phyloP scores from a whole-genome alignment of 1,140 invertebrate genomes.

The Sycophaga agraensis region DNA sequence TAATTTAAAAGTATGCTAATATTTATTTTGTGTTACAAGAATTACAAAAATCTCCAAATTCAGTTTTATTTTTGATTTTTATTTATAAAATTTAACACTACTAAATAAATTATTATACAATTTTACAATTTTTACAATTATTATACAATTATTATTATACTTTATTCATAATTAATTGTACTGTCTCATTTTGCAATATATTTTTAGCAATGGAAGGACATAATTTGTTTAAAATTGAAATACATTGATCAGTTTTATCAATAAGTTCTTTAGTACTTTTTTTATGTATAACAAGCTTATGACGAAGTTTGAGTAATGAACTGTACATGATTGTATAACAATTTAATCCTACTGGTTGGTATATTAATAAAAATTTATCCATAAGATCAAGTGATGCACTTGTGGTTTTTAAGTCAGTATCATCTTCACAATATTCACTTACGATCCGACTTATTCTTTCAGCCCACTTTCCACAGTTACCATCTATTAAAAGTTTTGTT shows the following conservation, averaged over 20 bases:
- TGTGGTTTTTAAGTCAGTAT: conserved; percentile 46
- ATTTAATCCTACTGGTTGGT: conserved; percentile 10
- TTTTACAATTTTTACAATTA: no score
- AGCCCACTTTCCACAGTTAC: conserved; percentile 50
- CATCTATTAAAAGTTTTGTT: conserved; percentile 43
- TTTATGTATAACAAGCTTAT: conserved; percentile 31
- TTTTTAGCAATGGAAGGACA: conserved; percentile 40
- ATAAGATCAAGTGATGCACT: conserved; percentile 42
- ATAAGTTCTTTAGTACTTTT: conserved; percentile 46
- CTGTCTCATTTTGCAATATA: conserved; percentile 44
- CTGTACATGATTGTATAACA: conserved; percentile 32
- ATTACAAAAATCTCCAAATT: no score
- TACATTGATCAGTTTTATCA: conserved; percentile 46
- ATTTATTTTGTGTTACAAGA: no score
- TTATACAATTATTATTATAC: conserved; percentile 2
- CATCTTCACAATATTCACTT: conserved; percentile 49
- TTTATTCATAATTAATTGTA: conserved; percentile 35
- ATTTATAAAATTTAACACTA: no score
- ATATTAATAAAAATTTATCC: conserved; percentile 5
- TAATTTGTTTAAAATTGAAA: conserved; percentile 45
- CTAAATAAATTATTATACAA: no score
- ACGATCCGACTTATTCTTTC: conserved; percentile 44
- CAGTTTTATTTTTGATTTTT: no score
- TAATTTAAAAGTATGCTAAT: no score
- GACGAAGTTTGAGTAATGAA: conserved; percentile 15